Evolutionary conservation across 1,140 invertebrate genomes (phyloP), one percentile per base, ranked within the genome.

Genomic region (Danaus melanippus): DNA sequence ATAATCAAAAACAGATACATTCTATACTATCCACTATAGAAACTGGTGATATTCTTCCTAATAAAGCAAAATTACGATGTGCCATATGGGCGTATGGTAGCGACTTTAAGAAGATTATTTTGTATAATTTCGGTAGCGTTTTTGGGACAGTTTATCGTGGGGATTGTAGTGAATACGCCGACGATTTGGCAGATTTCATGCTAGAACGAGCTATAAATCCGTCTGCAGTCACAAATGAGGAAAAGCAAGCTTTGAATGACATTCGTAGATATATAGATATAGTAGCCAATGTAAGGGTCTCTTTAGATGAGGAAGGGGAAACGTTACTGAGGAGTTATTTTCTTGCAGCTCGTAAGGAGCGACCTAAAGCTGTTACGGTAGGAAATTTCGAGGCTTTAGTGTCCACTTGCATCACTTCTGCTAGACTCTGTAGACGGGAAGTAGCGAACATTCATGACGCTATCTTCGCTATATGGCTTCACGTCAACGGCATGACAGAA

Each of bases 401-500:
- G 32, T 44, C 67, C 5, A 59, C 62, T 9, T 78, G 77, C 55
- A 41, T 75, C 1, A 84, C 66, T 7, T 77, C 74, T 42, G 81
- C 84, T 1, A 70, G 73, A 47, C 60, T 86, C 0, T 86, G 84
- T 62, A 69, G 75, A n/a, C 62, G 81, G 11, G 40, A 56, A 3
- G 57, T 74, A 2, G 66, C 80, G 10, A 77, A 72, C 51, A 58
- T 67, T 6, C 67, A 82, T 46, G 84, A 86, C 46, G 81, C 80
- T 12, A 62, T 85, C 17, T 79, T 85, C 43, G 75, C 81, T 12
- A 79, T 86, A 50, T 86, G 81, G 81, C 61, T 86, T 12, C 81
- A 86, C 44, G 72, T 75, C 0, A 71, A 74, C 52, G 75, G 80
- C 10, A 69, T 67, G 48, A 67, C 77, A 9, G 75, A 78, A 50